Conservation (phyloP, 2,888 invertebrate species). For the Loripinus fragilis region DNA sequence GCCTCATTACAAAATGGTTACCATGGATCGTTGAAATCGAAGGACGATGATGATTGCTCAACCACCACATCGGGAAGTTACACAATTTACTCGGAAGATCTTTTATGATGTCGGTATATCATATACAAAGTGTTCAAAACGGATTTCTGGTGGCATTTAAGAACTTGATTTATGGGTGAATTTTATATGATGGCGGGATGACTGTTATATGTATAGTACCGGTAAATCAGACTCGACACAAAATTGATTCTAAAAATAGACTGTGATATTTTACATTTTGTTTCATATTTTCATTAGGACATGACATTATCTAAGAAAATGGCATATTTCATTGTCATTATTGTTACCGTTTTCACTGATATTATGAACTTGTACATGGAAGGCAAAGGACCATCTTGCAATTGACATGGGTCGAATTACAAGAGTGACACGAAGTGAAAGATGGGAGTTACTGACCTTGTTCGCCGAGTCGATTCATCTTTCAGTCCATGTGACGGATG, state of each 20-base stretch:
- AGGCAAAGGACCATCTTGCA: too few species aligned
- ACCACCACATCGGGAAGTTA: constrained; percentile 63
- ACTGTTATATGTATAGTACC: background rate
- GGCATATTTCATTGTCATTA: background rate
- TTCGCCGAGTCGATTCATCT: too few species aligned
- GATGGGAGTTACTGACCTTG: too few species aligned
- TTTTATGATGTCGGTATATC: constrained; percentile 49
- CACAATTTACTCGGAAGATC: constrained; percentile 56
- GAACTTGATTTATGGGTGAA: too few species aligned
- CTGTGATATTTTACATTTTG: constrained; percentile 4
- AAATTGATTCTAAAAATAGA: background rate
- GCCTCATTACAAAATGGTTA: constrained; percentile 39
- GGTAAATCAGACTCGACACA: background rate
- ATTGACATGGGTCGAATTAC: too few species aligned
- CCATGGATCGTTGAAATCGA: constrained; percentile 41
- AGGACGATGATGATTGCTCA: constrained; percentile 62
- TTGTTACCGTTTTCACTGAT: too few species aligned
- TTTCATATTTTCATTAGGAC: background rate
- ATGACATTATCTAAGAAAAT: background rate
- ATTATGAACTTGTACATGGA: too few species aligned
- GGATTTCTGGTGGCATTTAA: too few species aligned
- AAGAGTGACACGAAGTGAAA: too few species aligned
- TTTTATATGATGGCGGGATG: too few species aligned
- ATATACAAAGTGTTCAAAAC: constrained; percentile 1
- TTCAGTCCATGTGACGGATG: too few species aligned